Evolutionary conservation across 2,797 vertebrate genomes (phyloP), one percentile per base, ranked within the genome.

Genomic region (Bovichtus variegatus): DNA sequence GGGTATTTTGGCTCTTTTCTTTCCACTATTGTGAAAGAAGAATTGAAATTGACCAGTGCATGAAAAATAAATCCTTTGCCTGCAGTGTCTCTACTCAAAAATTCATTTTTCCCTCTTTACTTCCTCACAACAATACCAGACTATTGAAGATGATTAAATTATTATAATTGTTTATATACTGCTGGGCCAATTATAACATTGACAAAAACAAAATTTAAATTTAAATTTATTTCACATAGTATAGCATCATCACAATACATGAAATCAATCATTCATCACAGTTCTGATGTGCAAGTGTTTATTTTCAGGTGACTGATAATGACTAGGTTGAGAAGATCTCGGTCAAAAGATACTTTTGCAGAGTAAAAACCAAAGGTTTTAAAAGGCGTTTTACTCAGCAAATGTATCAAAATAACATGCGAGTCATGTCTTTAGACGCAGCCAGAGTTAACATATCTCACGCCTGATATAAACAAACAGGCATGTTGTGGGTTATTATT

Each of bases 251-350:
- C 85, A 87, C 83, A 86, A 87, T 80, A 89, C 81, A 91, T 77
- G 64, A 86, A 81, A 51, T 83, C 90, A 90, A 84, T 88, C 90
- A 91, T 87, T 73, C 88, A 71, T 86, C 81, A 85, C 80, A 57
- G 80, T 87, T 92, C 77, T 81, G 72, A 88, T 93, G 91, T 93
- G 87, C 84, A 90, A 77, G 85, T 84, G 85, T 86, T 92, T 87
- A 83, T 89, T 91, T 88, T 83, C 53, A 75, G 82, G 82, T 86
- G 82, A 89, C 81, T 74, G 83, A 75, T 66, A 73, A 84, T 63
- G 83, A 87, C 77, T 50, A 71, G 60, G 72, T 76, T 74, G 78
- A 90, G 74, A 65, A 77, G 54, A 84, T 76, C 43, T 57, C 19
- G 9, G 72, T 58, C 25, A 12, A 27, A 65, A 25, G 41, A 74